These are phyloP conservation scores for Scaptomyza graminum DNA, from an alignment of 1,140 invertebrate genomes.

Conservation along the genomic window DNA sequence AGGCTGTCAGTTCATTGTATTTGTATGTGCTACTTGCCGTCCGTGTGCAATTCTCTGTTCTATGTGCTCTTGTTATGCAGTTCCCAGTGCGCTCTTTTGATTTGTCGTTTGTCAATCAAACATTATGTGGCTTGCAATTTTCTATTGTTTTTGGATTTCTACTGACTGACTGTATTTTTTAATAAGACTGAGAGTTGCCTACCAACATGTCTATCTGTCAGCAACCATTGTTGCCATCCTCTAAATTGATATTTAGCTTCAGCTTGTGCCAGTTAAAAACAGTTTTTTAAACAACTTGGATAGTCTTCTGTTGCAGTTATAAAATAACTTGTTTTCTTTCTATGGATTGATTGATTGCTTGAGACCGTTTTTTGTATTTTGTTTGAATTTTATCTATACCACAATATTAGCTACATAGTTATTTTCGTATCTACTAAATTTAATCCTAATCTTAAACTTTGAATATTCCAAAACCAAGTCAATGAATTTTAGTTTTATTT, in stretches of 20 bases:
- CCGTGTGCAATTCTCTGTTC: background rate
- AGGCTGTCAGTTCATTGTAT: conserved; percentile 64
- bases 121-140: conserved; percentile 50
- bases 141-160: conserved; percentile 59
- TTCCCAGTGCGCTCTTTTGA: conserved; percentile 26
- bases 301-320: too few relatives aligned
- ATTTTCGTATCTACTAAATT: too few relatives aligned
- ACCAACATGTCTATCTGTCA: conserved; percentile 7
- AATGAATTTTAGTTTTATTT: too few relatives aligned
- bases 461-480: too few relatives aligned
- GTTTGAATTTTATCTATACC: too few relatives aligned
- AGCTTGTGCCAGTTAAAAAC: background rate
- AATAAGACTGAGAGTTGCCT: conserved; percentile 36
- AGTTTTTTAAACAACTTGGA: background rate
- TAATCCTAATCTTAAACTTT: too few relatives aligned
- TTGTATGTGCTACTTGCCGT: conserved; percentile 25
- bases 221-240: background rate
- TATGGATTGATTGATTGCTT: too few relatives aligned
- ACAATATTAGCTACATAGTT: too few relatives aligned
- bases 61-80: background rate
- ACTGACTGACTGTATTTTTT: conserved; percentile 10
- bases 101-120: conserved; percentile 72
- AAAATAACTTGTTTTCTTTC: too few relatives aligned
- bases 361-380: too few relatives aligned
- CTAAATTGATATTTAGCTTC: conserved; percentile 25